Conservation (phyloP, 2,888 invertebrate genomes). For the Nysson spinosus region DNA sequence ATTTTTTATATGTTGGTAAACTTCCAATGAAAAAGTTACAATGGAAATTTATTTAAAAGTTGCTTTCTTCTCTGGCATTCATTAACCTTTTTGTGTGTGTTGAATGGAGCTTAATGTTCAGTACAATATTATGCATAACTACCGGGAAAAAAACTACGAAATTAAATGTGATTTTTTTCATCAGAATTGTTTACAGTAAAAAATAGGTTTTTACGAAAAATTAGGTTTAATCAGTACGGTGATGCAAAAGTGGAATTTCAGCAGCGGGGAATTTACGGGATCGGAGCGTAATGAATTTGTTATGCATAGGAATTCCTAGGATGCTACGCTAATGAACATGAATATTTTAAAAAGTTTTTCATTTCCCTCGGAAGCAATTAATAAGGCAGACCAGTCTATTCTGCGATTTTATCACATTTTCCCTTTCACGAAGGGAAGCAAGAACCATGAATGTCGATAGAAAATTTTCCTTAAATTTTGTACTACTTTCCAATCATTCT, state of each 20-base stretch:
- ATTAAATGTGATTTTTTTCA: no score
- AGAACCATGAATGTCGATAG: neutral
- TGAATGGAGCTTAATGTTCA: no score
- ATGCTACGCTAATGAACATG: slow-evolving; percentile 13
- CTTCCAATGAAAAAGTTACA: no score
- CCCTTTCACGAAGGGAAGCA: neutral
- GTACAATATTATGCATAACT: no score
- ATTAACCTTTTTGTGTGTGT: no score
- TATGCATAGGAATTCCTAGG: slow-evolving; percentile 10
- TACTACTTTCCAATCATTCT: neutral
- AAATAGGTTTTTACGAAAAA: no score
- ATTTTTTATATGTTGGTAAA: no score
- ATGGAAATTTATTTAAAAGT: no score
- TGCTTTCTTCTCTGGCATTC: no score
- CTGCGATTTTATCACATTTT: neutral
- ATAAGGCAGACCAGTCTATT: neutral
- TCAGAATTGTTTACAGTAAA: no score
- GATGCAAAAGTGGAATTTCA: no score
- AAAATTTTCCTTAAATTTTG: neutral
- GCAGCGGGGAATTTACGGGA: slow-evolving; percentile 25
- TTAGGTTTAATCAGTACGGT: no score
- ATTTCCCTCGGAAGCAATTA: slow-evolving; percentile 7
- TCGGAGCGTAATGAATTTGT: slow-evolving; percentile 36
- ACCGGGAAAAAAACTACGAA: neutral
- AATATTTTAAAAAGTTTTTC: slow-evolving; percentile 24